Conservation (phyloP, 2,797 vertebrate genomes). For the Cyprinella venusta region DNA sequence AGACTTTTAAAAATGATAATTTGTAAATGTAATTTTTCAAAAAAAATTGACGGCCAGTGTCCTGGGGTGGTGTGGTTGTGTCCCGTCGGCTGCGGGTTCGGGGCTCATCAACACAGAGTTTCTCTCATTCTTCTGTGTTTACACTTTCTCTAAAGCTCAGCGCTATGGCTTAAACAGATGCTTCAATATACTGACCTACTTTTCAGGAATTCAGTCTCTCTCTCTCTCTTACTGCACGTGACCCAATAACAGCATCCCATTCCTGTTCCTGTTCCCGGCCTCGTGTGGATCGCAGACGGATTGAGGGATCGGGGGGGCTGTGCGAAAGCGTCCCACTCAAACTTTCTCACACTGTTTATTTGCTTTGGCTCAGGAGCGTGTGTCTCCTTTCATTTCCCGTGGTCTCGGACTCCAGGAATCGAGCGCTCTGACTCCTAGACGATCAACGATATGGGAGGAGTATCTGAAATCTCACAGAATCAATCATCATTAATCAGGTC, state of each 20-base stretch:
- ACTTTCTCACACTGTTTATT: conserved; percentile 85
- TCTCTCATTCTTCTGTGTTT: conserved; percentile 31
- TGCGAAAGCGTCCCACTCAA: conserved; percentile 64
- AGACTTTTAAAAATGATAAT: neutral
- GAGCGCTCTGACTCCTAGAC: conserved; percentile 77
- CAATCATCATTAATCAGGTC: conserved; percentile 29
- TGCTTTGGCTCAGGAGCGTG: conserved; percentile 76
- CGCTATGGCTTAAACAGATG: conserved; percentile 60
- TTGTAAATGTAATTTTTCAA: no score
- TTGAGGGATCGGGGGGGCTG: neutral
- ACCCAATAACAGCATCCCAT: conserved; percentile 45
- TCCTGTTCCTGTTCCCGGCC: conserved; percentile 30
- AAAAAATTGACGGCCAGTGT: neutral
- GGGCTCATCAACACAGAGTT: neutral
- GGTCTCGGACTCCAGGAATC: conserved; percentile 70
- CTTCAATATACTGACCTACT: conserved; percentile 60
- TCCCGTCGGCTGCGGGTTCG: neutral
- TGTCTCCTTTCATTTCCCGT: conserved; percentile 78
- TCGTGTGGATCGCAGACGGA: conserved; percentile 22
- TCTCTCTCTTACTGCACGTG: conserved; percentile 40
- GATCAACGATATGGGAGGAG: conserved; percentile 73
- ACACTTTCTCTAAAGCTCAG: conserved; percentile 31
- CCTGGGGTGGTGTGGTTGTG: neutral
- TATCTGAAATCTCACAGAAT: conserved; percentile 36
- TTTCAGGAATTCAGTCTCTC: conserved; percentile 55